Percentiles rank a stretch among this genome's conserved stretches.
These are phyloP conservation scores for Archilochus colubris DNA, from an alignment of 2,113 vertebrate species.

Conservation along the genomic window DNA sequence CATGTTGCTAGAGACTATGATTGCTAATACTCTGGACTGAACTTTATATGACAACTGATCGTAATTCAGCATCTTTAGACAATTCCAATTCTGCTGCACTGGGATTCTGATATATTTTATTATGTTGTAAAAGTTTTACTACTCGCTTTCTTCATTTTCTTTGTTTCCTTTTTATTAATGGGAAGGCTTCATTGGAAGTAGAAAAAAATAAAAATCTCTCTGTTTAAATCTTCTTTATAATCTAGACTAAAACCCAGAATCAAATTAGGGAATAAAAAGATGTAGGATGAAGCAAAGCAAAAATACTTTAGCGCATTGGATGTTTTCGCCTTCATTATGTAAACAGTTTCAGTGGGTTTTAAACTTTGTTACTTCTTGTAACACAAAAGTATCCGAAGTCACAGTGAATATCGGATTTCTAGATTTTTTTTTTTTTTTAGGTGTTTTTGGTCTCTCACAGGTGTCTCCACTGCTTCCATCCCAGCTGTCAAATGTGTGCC, in stretches of 20 bases:
- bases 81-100: conserved; percentile 50
- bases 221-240: conserved; percentile 63
- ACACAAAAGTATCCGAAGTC: background rate
- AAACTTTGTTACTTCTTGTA: background rate
- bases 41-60: conserved; percentile 63
- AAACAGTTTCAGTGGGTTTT: conserved; percentile 15
- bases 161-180: conserved; percentile 71
- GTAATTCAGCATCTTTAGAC: conserved; percentile 66
- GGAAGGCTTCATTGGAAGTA: conserved; percentile 29
- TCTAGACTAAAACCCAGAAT: conserved; percentile 41
- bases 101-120: conserved; percentile 61
- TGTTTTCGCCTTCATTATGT: background rate
- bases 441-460: background rate
- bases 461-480: background rate
- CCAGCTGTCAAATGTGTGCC: background rate
- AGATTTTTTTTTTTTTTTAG: background rate
- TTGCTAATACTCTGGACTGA: conserved; percentile 56
- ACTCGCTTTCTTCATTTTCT: conserved; percentile 63
- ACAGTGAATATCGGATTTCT: background rate
- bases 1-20: conserved; percentile 53
- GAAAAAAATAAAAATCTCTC: background rate
- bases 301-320: background rate
- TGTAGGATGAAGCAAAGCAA: conserved; percentile 12
- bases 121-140: conserved; percentile 71
- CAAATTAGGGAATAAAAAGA: conserved; percentile 46